Base-by-base conservation (phyloP, 2,888 invertebrate species). In the Bugulina stolonifera region DNA sequence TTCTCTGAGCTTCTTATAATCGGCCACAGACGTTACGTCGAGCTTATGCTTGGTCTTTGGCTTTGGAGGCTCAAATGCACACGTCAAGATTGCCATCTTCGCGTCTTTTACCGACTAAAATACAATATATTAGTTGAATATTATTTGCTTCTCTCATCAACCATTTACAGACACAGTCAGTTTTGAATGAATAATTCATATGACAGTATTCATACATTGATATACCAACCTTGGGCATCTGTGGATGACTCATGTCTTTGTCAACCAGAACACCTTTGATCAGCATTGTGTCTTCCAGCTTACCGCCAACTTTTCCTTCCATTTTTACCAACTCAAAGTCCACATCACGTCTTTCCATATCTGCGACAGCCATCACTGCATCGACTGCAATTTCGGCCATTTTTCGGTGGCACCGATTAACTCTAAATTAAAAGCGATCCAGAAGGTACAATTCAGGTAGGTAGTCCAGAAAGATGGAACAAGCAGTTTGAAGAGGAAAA, bases 41-140 rank as follows among this genome's bases (percentile, higher is more conserved):
- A 99, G 89, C 92, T 98, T 98, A 89, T 99, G 97, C 87, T 98
- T 99, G 78, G 99, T 99, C 88, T 99, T 99, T 1, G 99, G 99
- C 88, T 99, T 99, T 71, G 99, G 99, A 72, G 99, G 99, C 88
- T 99, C 99, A 87, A 99, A 99, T 80, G 99, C 95, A 85, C 99
- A 99, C 25, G 99, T 99, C 27, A 99, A 88, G 82, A 99, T 98
- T 0, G 99, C 99, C 75, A 99, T 87, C 82, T 94, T 95, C 0
- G 93, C 98, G 84, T 99, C 89, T 85, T 90, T 87, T 64, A 91
- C 84, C 74, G 83, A 84, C 88, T 89, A 79, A 55, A 79, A 78
- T 72, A 3, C 18, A 43, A 43, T n/a, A n/a, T n/a, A n/a, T n/a
- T n/a, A n/a, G n/a, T n/a, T n/a, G n/a, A n/a, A n/a, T n/a, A n/a